Base-by-base conservation (phyloP, 2,797 vertebrate genomes). In the Yasuhikotakia modesta region DNA sequence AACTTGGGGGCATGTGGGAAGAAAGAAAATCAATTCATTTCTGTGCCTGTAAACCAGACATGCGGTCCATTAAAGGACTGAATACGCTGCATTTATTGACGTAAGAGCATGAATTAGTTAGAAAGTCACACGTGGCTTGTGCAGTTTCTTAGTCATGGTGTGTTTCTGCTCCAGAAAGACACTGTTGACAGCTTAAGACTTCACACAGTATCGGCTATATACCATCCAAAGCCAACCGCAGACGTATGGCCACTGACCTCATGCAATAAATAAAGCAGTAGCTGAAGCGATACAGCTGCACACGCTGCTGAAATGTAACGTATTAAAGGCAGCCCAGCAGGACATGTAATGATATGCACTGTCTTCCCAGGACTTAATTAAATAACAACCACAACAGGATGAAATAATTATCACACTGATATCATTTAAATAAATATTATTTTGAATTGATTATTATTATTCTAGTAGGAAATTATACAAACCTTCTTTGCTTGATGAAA, bases 131-230 rank as follows among this genome's bases (percentile, higher is more conserved):
- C 19, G 30, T 63, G 27, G 27, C n/a, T 35, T 63, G 30, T 39
- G 32, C 60, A 39, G 32, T 19, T 39, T 19, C 60, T 63, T 17
- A 39, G 19, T 55, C 21, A 55, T 1, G 13, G 53, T 24, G 19
- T 57, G 53, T 57, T n/a, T 24, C 35, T 63, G 30, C 30, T 63
- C 17, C 8, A 39, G 60, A 60, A 60, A 60, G 60, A n/a, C 60
- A 19, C 27, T 61, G 58, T 30, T 63, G 32, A 39, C 60, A 63
- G 30, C 30, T 63, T 35, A 11, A n/a, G 16, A 35, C 30, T 19
- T 63, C 30, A 19, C 60, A 63, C 60, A n/a, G 1, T 19, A 39
- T n/a, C 60, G n/a, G 60, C 8, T 17, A 19, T 17, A 19, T 63
- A 35, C 27, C 52, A 61, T 61, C 24, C n/a, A 27, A 24, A 57